Percentiles rank a stretch among this genome's conserved stretches.
phyloP scores from a whole-genome alignment of 2,797 vertebrate species.

The Atherinosoma microstoma region DNA sequence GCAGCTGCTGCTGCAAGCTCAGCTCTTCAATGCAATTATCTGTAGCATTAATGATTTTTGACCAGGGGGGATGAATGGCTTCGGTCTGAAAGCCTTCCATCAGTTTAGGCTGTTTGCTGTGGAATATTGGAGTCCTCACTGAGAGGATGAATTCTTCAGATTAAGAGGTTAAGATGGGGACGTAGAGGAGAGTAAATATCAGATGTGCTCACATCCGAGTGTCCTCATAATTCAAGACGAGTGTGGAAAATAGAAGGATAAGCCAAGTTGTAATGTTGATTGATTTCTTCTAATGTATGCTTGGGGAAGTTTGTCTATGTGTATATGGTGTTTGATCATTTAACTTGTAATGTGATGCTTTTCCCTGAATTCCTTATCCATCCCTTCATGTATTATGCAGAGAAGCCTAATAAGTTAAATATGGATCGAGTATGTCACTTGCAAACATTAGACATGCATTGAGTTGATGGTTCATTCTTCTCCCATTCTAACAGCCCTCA shows the following conservation, averaged over 20 bases:
- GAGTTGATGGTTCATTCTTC: constrained; percentile 58
- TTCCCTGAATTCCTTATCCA: neutral
- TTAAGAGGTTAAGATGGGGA: constrained; percentile 49
- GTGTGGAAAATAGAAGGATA: constrained; percentile 23
- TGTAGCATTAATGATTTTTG: constrained; percentile 79
- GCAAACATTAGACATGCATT: constrained; percentile 37
- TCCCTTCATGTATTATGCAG: constrained; percentile 5
- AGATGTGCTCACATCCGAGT: constrained; percentile 38
- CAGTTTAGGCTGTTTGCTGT: constrained; percentile 40
- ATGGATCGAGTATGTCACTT: constrained; percentile 39
- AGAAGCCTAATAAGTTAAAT: constrained; percentile 5
- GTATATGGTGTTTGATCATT: constrained; percentile 5
- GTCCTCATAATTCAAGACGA: constrained; percentile 24
- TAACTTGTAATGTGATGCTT: neutral
- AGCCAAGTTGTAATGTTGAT: constrained; percentile 40
- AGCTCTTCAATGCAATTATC: constrained; percentile 77
- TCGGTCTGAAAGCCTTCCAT: constrained; percentile 59
- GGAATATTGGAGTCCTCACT: constrained; percentile 35
- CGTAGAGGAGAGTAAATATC: constrained; percentile 51
- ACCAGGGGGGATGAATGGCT: constrained; percentile 66
- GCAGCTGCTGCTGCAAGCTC: constrained; percentile 66
- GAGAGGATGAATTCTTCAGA: constrained; percentile 34
- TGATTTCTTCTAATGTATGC: constrained; percentile 28
- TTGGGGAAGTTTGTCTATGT: neutral
- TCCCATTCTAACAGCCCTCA: constrained; percentile 8